Percentiles rank a stretch among this genome's conserved stretches.
phyloP scores from a whole-genome alignment of 2,113 vertebrate genomes.

The Neolamprologus toae region DNA sequence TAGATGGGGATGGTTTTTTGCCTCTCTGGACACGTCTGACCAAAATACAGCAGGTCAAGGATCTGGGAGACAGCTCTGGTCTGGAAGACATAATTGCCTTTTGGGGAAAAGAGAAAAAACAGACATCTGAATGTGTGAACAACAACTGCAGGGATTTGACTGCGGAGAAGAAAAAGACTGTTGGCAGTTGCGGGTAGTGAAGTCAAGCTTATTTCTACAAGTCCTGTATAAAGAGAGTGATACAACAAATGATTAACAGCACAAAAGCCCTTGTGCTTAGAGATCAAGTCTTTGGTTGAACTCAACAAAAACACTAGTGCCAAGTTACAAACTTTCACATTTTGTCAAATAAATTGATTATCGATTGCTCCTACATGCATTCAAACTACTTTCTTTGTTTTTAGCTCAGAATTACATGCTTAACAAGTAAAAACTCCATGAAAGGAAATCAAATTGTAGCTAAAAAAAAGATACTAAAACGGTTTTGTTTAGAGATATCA shows the following conservation, averaged over 20 bases:
- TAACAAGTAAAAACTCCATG: background rate
- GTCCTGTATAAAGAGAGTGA: background rate
- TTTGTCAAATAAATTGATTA: background rate
- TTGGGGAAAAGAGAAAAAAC: background rate
- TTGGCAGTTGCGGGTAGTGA: background rate
- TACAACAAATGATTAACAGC: background rate
- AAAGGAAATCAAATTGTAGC: background rate
- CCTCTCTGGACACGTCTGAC: background rate
- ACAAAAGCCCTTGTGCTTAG: background rate
- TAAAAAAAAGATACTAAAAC: background rate
- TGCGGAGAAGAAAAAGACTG: background rate
- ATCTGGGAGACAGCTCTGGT: background rate
- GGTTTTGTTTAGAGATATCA: background rate
- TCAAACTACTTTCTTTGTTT: background rate
- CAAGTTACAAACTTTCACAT: background rate
- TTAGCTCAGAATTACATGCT: background rate
- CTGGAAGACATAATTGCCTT: background rate
- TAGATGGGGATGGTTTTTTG: conserved; percentile 23
- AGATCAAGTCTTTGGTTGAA: background rate
- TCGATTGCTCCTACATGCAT: background rate
- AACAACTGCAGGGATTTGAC: background rate
- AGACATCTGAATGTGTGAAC: background rate
- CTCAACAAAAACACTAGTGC: background rate
- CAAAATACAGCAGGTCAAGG: background rate
- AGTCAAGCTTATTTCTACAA: background rate